Evolutionary conservation across 2,113 vertebrate genomes (phyloP).

Genomic region (Rutilus rutilus): DNA sequence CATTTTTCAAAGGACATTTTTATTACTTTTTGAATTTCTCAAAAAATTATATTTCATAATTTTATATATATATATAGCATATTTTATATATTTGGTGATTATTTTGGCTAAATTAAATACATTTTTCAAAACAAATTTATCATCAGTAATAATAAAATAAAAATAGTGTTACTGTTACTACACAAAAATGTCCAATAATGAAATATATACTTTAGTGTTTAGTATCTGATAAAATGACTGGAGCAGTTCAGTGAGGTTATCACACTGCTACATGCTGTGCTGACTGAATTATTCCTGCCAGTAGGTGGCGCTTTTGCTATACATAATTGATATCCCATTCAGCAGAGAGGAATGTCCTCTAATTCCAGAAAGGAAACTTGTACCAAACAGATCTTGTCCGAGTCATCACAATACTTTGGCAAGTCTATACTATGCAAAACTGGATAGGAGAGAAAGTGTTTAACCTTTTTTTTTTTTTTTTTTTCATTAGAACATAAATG

Average conservation of each 20-base stretch:
- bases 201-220: neutral
- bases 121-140: neutral
- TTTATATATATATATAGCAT: neutral
- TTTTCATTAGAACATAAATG: neutral
- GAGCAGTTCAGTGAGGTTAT: conserved; percentile 51
- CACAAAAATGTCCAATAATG: neutral
- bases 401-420: conserved; percentile 74
- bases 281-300: conserved; percentile 63
- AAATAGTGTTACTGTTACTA: neutral
- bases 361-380: conserved; percentile 70
- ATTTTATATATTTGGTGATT: neutral
- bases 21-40: neutral
- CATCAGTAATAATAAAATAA: neutral
- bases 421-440: conserved; percentile 56
- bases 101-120: neutral
- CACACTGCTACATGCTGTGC: neutral
- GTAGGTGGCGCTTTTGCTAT: conserved; percentile 94
- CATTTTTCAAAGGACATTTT: too few species aligned
- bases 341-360: conserved; percentile 58
- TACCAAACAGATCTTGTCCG: conserved; percentile 66
- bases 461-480: neutral
- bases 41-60: neutral
- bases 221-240: conserved; percentile 61
- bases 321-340: conserved; percentile 75
- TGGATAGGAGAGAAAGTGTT: neutral